A percentile compares a stretch with the other conserved stretches of the same genome.
Conservation (phyloP, 2,888 invertebrate species). For the Neria commutata region DNA sequence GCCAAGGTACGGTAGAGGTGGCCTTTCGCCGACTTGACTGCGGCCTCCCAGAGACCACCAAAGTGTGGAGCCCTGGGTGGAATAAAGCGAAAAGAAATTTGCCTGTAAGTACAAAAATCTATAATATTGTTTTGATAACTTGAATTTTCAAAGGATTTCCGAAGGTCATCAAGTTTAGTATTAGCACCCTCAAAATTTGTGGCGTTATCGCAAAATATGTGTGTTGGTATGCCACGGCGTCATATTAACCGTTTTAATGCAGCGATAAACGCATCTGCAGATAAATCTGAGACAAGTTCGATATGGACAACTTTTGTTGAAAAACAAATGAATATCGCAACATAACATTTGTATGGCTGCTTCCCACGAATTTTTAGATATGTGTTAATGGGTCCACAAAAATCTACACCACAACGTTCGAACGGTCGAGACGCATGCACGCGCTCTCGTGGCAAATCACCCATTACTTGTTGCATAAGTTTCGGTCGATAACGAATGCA, state of each 20-base stretch:
- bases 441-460: slow-evolving; percentile 10
- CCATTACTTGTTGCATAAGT: slow-evolving; percentile 14
- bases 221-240: slow-evolving; percentile 7
- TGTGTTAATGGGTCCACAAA: slow-evolving; percentile 11
- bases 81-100: slow-evolving; percentile 15
- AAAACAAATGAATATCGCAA: slow-evolving; percentile 7
- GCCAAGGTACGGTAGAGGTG: slow-evolving; percentile 10
- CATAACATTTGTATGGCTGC: slow-evolving; percentile 5
- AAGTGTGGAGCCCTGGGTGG: slow-evolving; percentile 5
- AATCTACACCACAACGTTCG: slow-evolving; percentile 13
- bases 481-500: slow-evolving; percentile 7
- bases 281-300: slow-evolving; percentile 13
- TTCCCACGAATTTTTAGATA: slow-evolving; percentile 18
- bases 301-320: slow-evolving; percentile 11
- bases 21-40: not conserved
- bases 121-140: not conserved
- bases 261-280: slow-evolving; percentile 10
- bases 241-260: slow-evolving; percentile 11
- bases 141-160: slow-evolving; percentile 11
- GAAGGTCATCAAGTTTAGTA: slow-evolving; percentile 14
- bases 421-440: slow-evolving; percentile 6
- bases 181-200: slow-evolving; percentile 17
- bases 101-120: slow-evolving; percentile 11
- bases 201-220: slow-evolving; percentile 16
- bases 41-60: not conserved